Conservation (phyloP, 2,888 invertebrate genomes). For the Volucella inanis region DNA sequence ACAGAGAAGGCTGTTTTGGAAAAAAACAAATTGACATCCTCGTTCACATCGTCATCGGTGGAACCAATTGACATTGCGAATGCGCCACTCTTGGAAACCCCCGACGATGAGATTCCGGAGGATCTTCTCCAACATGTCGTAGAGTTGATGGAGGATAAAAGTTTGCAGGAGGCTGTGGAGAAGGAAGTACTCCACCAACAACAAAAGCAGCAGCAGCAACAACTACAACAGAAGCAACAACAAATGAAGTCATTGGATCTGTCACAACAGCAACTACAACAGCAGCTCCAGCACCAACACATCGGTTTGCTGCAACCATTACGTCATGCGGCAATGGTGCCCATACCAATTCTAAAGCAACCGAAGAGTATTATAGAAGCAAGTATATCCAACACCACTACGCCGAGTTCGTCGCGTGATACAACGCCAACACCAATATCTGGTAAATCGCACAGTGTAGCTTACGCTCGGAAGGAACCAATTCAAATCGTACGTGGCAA, state of each 20-base stretch:
- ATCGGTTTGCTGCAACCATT: slow-evolving; percentile 14
- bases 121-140: slow-evolving; percentile 90
- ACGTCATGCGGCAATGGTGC: slow-evolving; percentile 16
- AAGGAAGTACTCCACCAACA: slow-evolving; percentile 80
- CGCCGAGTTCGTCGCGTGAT: slow-evolving; percentile 58
- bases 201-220: slow-evolving; percentile 60
- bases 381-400: slow-evolving; percentile 64
- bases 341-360: slow-evolving; percentile 32
- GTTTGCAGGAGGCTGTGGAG: slow-evolving; percentile 89
- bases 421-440: slow-evolving; percentile 67
- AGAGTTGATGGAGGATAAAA: slow-evolving; percentile 87
- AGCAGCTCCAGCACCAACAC: slow-evolving; percentile 18
- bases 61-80: slow-evolving; percentile 79
- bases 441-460: slow-evolving; percentile 53
- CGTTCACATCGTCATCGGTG: slow-evolving; percentile 73
- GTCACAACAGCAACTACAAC: slow-evolving; percentile 3
- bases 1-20: slow-evolving; percentile 79
- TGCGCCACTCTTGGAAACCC: slow-evolving; percentile 83
- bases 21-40: slow-evolving; percentile 56
- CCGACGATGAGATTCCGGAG: slow-evolving; percentile 87
- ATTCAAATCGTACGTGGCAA: slow-evolving; percentile 90
- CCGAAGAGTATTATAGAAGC: slow-evolving; percentile 76
- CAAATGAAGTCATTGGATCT: slow-evolving; percentile 22
- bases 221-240: slow-evolving; percentile 17
- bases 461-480: slow-evolving; percentile 82